These are phyloP conservation scores for Ochotona curzoniae DNA, from an alignment of 2,113 vertebrate genomes.

Conservation along the genomic window DNA sequence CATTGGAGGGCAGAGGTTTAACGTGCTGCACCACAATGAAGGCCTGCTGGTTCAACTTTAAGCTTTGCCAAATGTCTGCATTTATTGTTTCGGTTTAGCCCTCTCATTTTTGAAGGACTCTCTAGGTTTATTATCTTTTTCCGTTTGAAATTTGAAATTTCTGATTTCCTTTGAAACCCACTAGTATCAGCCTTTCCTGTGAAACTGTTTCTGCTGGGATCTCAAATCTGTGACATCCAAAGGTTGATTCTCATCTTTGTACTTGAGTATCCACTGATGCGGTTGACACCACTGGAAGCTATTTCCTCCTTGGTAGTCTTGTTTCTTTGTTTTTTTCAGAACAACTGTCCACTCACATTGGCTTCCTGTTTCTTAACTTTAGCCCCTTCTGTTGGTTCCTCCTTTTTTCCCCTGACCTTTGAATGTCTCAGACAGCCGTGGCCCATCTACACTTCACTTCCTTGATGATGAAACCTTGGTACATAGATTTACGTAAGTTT, in stretches of 20 bases:
- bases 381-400: neutral
- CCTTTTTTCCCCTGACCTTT: neutral
- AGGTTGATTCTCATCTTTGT: neutral
- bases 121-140: neutral
- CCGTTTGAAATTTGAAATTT: neutral
- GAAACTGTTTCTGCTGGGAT: neutral
- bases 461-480: neutral
- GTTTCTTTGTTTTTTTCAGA: neutral
- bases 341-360: neutral
- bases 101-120: neutral
- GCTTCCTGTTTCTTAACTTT: neutral
- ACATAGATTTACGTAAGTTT: neutral
- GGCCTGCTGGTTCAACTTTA: neutral
- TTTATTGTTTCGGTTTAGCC: neutral
- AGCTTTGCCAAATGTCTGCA: neutral
- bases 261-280: neutral
- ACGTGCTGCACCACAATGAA: too few relatives aligned
- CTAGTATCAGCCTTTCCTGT: neutral
- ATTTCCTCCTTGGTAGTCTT: neutral
- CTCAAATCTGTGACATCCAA: neutral
- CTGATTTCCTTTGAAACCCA: neutral
- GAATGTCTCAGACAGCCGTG: neutral
- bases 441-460: neutral
- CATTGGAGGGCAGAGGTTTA: too few relatives aligned
- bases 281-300: neutral